A percentile compares a stretch with the other conserved stretches of the same genome.
phyloP scores from a whole-genome alignment of 2,797 vertebrate genomes.

The Pelobates cultripes region DNA sequence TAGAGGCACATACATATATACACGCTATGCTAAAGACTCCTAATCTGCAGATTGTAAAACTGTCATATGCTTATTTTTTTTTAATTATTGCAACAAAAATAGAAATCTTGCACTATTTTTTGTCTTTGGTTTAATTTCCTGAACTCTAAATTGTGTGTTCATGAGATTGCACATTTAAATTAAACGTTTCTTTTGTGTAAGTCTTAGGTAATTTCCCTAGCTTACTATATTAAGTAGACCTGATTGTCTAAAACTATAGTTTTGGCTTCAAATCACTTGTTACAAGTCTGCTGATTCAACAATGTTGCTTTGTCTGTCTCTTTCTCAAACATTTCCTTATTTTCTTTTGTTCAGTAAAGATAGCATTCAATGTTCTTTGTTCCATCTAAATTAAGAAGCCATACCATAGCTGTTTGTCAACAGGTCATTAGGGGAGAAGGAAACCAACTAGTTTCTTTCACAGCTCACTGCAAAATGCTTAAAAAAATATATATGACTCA shows the following conservation, averaged over 20 bases:
- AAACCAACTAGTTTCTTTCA: constrained; percentile 75
- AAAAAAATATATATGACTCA: constrained; percentile 21
- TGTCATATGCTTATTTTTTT: too few relatives aligned
- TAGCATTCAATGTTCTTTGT: constrained; percentile 26
- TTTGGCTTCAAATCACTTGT: constrained; percentile 70
- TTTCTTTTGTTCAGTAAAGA: constrained; percentile 38
- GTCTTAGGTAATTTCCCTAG: neutral
- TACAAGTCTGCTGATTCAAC: constrained; percentile 45
- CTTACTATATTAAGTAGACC: neutral
- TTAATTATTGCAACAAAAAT: too few relatives aligned
- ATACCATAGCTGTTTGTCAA: constrained; percentile 78
- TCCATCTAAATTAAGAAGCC: constrained; percentile 56
- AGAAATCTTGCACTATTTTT: too few relatives aligned
- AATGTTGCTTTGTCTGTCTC: constrained; percentile 27
- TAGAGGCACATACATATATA: too few relatives aligned
- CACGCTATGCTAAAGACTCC: too few relatives aligned
- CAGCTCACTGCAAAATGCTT: constrained; percentile 17
- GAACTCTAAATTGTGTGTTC: too few relatives aligned
- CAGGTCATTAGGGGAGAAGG: constrained; percentile 73
- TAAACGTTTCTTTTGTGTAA: neutral
- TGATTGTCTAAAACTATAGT: constrained; percentile 7
- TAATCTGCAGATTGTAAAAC: too few relatives aligned
- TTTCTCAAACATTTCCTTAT: constrained; percentile 47
- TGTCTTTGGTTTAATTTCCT: too few relatives aligned
- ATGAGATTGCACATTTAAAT: too few relatives aligned